phyloP scores from a whole-genome alignment of 2,797 vertebrate genomes.

The Phoeniculus purpureus region DNA sequence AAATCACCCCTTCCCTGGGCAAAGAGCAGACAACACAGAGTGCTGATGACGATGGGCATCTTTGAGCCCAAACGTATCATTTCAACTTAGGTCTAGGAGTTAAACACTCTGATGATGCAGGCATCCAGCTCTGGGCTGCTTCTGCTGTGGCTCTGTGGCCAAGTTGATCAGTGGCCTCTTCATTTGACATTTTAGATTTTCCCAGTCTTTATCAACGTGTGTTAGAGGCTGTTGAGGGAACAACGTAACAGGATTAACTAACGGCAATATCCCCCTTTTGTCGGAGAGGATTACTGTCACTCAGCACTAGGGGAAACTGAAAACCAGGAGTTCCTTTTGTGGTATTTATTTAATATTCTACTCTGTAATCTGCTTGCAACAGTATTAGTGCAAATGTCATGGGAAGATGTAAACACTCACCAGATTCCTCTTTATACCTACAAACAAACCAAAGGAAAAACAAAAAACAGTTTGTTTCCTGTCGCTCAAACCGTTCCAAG shows the following conservation, averaged over 20 bases:
- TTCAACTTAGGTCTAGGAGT: background rate
- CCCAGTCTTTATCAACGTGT: slow-evolving; percentile 73
- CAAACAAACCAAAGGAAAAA: slow-evolving; percentile 75
- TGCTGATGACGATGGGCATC: rapidly evolving
- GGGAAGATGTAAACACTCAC: slow-evolving; percentile 80
- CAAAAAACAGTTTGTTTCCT: slow-evolving; percentile 66
- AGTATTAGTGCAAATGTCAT: slow-evolving; percentile 78
- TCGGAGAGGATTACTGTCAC: slow-evolving; percentile 77
- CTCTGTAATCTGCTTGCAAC: slow-evolving; percentile 77
- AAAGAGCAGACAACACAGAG: background rate
- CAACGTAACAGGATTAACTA: slow-evolving; percentile 72
- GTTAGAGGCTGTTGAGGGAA: slow-evolving; percentile 64
- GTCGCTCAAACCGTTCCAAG: slow-evolving; percentile 54
- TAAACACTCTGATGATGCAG: background rate
- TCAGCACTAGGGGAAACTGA: slow-evolving; percentile 66
- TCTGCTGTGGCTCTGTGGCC: background rate
- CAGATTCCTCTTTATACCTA: slow-evolving; percentile 75
- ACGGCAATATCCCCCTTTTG: slow-evolving; percentile 76
- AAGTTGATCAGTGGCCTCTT: background rate
- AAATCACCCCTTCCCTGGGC: background rate
- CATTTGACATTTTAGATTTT: slow-evolving; percentile 56
- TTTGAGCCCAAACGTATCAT: background rate
- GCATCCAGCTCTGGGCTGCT: background rate
- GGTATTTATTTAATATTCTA: slow-evolving; percentile 81
- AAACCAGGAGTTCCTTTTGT: slow-evolving; percentile 71